These are phyloP conservation scores for Nephrotoma guestfalica DNA, from an alignment of 2,888 invertebrate species.

Conservation along the genomic window DNA sequence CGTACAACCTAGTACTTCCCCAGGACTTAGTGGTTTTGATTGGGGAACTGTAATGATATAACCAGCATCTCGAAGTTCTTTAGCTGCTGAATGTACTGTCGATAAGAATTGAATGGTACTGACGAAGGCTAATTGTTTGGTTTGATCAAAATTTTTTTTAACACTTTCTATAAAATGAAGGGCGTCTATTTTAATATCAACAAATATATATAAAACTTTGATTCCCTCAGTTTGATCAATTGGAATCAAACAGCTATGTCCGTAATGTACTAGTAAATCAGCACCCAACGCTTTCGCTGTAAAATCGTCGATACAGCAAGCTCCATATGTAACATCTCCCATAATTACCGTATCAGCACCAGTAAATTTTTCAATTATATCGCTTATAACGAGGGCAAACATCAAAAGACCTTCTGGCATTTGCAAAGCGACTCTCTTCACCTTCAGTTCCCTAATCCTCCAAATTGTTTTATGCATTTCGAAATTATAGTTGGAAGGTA, in stretches of 20 bases:
- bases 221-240: constrained; percentile 72
- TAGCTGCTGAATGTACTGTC: constrained; percentile 70
- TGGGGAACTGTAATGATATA: constrained; percentile 70
- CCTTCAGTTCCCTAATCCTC: constrained; percentile 72
- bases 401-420: constrained; percentile 88
- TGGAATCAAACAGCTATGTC: constrained; percentile 92
- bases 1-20: constrained; percentile 96
- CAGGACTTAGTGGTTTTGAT: constrained; percentile 88
- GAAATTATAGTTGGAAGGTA: constrained; percentile 94
- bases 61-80: constrained; percentile 49
- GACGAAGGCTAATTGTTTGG: constrained; percentile 65
- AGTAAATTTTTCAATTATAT: constrained; percentile 82
- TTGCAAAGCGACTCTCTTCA: constrained; percentile 85
- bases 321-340: constrained; percentile 99
- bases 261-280: constrained; percentile 90
- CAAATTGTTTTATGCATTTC: constrained; percentile 97
- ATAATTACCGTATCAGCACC: constrained; percentile 86
- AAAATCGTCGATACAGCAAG: constrained; percentile 96
- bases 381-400: constrained; percentile 84
- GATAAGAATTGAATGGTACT: constrained; percentile 97
- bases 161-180: constrained; percentile 86
- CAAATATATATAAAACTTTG: constrained; percentile 93
- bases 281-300: constrained; percentile 82
- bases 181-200: constrained; percentile 93
- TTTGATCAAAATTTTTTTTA: constrained; percentile 50